Evolutionary conservation across 2,797 vertebrate species (phyloP).

Genomic region (Gymnothorax javanicus): DNA sequence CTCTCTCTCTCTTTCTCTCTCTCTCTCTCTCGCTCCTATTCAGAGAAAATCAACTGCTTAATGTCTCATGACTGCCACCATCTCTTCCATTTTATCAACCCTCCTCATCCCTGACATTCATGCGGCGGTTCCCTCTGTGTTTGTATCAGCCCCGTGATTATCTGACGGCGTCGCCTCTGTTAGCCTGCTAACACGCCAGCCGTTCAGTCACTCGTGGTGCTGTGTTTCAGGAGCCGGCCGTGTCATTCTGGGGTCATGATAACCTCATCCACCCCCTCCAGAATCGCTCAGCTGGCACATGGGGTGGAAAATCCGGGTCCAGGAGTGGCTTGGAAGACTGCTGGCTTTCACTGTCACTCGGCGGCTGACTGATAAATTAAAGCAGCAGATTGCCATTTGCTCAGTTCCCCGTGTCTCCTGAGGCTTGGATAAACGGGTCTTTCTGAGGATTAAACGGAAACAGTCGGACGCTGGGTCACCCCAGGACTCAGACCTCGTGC

Average conservation of each 20-base stretch:
- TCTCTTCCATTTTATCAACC: conserved; percentile 3
- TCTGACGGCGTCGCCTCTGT: background rate
- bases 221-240: background rate
- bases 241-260: background rate
- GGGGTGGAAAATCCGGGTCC: no score
- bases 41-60: conserved; percentile 25
- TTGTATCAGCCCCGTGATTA: background rate
- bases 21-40: conserved; percentile 10
- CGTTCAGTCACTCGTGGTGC: background rate
- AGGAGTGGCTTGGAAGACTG: no score
- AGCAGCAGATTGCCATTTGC: background rate
- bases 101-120: conserved; percentile 4
- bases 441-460: no score
- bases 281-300: background rate
- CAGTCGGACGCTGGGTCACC: no score
- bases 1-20: background rate
- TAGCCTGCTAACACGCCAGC: background rate
- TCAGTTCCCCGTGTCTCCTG: no score
- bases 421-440: no score
- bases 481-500: no score
- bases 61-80: conserved; percentile 17
- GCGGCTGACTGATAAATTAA: no score
- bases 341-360: no score
- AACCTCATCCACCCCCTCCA: background rate
- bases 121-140: conserved; percentile 7